Conservation (phyloP, 2,888 invertebrate genomes). For the Tipula lateralis region DNA sequence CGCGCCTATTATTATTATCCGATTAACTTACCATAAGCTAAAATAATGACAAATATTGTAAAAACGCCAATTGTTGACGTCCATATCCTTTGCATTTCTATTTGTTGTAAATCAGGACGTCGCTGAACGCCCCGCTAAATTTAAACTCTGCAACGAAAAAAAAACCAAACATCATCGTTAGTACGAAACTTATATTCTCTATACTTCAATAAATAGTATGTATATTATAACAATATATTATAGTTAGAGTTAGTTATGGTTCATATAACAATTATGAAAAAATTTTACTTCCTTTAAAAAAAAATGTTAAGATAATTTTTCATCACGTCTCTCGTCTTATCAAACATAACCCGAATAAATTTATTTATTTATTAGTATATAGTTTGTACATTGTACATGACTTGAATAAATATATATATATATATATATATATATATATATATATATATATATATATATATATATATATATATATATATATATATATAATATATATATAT, state of each 20-base stretch:
- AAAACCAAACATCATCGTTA: neutral
- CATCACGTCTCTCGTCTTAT: constrained; percentile 4
- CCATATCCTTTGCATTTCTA: constrained; percentile 26
- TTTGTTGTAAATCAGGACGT: neutral
- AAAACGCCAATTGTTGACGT: constrained; percentile 24
- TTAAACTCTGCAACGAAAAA: constrained; percentile 6
- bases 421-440: too few relatives aligned
- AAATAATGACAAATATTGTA: neutral
- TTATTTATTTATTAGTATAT: neutral
- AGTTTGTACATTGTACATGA: neutral
- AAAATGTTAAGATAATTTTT: neutral
- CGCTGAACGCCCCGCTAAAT: neutral
- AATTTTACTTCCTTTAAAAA: neutral
- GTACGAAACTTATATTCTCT: neutral
- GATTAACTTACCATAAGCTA: constrained; percentile 20
- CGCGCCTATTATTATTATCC: too few relatives aligned
- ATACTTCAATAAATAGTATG: neutral
- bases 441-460: too few relatives aligned
- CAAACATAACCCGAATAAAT: neutral
- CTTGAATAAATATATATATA: neutral
- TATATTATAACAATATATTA: neutral
- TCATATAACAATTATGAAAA: neutral
- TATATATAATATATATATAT: neutral
- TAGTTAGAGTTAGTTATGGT: neutral
- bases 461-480: too few relatives aligned